Evolutionary conservation across 2,797 vertebrate genomes (phyloP), one percentile per base, ranked within the genome.

Genomic region (Glossophaga mutica): DNA sequence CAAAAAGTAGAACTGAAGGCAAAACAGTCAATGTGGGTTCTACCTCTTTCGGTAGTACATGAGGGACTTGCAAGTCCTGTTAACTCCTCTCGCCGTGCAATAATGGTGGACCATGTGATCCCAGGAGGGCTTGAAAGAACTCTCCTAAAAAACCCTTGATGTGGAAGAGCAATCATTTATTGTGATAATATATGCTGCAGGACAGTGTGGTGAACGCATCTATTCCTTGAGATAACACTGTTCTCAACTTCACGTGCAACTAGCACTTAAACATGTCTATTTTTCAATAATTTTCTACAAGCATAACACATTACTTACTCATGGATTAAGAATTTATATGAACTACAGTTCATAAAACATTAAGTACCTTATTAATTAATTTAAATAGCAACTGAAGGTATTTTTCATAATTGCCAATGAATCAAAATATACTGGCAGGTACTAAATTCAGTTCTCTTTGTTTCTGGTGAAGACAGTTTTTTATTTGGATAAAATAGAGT

Each of bases 261-360:
- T 62, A 78, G 22, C 44, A 48, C n/a, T 83, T 76, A 42, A 11
- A 91, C 73, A 87, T 57, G 37, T 65, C 65, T 57, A 48, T 91
- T 90, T 82, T 88, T 87, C 9, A 83, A 48, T 14, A 62, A 87
- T 55, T 84, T 84, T 78, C 76, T 93, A 95, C 50, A 67, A 44
- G 11, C 68, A 7, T 21, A 91, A 76, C 32, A 39, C 86, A 62
- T 48, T 18, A 71, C 26, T 68, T 68, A 68, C 10, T 71, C 6
- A 44, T 86, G 19, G 16, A 8, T 79, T 87, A 92, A 39, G 4
- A 52, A 85, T 86, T 39, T 44, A 1, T 50, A 65, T 77, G 21
- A 87, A 87, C 39, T 74, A 76, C 26, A 81, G 65, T 71, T 81
- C 29, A 67, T 67, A 22, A 26, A 62, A 90, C 24, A 46, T 52